Base-by-base conservation (phyloP, 2,113 vertebrate genomes). In the Cryptomyrus ogoouensis region DNA sequence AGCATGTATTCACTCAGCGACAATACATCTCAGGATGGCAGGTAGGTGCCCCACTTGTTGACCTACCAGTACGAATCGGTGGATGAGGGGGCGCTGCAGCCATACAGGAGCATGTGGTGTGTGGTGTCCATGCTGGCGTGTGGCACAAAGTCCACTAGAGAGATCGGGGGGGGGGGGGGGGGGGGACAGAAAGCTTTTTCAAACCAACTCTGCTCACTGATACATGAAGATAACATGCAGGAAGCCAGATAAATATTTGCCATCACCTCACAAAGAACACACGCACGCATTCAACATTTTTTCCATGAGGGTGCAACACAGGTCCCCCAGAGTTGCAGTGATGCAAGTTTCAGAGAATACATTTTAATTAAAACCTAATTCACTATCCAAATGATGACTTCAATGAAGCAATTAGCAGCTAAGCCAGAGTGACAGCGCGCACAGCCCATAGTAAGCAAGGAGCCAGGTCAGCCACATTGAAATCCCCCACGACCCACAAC, bases 51-150 rank as follows among this genome's bases (percentile, higher is more conserved):
- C 49, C 5, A 50, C 80, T 21, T 49, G 95, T 31, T 58, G 19
- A 91, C 90, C 96, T 97, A 99, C 98, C 98, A 99, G 94, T 97
- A 98, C 91, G 92, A 95, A 91, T 96, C 96, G 39, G 95, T 95
- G 90, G 97, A 97, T 9, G 95, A 96, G 1, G 98, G 98, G 66
- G 95, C 96, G 92, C 95, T 96, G 93, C 98, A 99, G 94, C 98
- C 97, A 53, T 98, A 99, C 58, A 99, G 95, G 35, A 99, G 93
- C 98, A 99, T 99, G 92, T 99, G 98, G 92, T 99, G 98, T 88
- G 98, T 97, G 21, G 97, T 99, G 89, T 98, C 96, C 98, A 99
- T 99, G 90, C 95, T 98, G 93, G 98, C 98, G 90, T 95, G 97
- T 92, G 98, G 98, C 83, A 96, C 95, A 94, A 99, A 99, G 95